Conservation (phyloP, 1,140 invertebrate species). For the Cotesia glomerata region DNA sequence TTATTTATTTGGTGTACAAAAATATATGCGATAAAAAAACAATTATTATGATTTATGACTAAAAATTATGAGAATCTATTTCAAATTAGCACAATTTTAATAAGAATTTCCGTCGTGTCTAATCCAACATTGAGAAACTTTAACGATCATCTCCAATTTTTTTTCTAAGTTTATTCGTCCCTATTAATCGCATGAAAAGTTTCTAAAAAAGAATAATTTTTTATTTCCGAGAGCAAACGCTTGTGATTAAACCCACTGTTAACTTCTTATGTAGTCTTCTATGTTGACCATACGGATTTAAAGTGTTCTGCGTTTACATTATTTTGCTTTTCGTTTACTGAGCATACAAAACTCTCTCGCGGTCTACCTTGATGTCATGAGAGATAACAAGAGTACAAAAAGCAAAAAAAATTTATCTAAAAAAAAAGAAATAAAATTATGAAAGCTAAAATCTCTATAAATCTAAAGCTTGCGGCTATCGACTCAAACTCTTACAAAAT, state of each 20-base stretch:
- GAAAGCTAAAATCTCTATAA: constrained; percentile 16
- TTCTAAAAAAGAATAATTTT: background rate
- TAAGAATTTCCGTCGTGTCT: too few species aligned
- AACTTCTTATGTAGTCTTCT: background rate
- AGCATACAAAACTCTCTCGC: background rate
- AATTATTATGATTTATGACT: too few species aligned
- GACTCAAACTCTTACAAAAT: background rate
- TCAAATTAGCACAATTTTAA: too few species aligned
- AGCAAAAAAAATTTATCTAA: background rate
- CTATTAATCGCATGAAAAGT: too few species aligned
- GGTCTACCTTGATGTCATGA: background rate
- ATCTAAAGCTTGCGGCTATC: constrained; percentile 12
- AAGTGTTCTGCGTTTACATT: background rate
- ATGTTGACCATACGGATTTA: background rate
- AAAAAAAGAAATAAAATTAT: constrained; percentile 7
- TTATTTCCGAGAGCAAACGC: background rate
- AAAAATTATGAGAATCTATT: too few species aligned
- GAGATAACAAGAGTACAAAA: background rate
- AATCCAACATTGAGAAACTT: too few species aligned
- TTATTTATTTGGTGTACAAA: too few species aligned
- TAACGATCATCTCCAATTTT: too few species aligned
- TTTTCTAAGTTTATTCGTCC: too few species aligned
- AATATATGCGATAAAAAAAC: too few species aligned
- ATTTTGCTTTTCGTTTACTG: background rate
- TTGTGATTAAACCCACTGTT: background rate